A percentile compares a stretch with the other conserved stretches of the same genome.
These are phyloP conservation scores for Hipposideros larvatus DNA, from an alignment of 2,797 vertebrate genomes.

Conservation along the genomic window DNA sequence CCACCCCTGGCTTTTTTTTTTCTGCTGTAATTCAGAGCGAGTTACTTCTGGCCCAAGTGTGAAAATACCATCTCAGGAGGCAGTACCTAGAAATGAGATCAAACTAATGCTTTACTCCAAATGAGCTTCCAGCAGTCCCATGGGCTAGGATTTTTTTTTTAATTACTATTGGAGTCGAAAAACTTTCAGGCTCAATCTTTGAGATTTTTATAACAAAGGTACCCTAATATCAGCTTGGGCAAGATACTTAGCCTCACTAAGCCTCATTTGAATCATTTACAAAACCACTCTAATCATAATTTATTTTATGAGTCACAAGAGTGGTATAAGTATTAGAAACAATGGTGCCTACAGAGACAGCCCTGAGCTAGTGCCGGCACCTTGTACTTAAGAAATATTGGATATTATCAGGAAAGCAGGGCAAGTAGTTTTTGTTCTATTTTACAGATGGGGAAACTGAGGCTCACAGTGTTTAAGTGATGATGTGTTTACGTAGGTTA, in stretches of 20 bases:
- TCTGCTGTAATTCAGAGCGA: not conserved
- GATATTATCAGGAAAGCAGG: not conserved
- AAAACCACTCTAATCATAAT: not conserved
- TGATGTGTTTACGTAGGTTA: not conserved
- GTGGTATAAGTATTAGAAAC: not conserved
- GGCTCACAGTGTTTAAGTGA: not conserved
- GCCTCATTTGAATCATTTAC: constrained; percentile 23
- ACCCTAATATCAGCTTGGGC: not conserved
- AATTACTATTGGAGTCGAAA: not conserved
- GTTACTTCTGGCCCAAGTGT: not conserved
- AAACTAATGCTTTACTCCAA: not conserved
- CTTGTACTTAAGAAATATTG: not conserved
- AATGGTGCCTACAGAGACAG: not conserved
- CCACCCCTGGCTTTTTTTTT: no score
- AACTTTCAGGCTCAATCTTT: not conserved
- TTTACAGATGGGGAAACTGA: not conserved
- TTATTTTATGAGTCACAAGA: not conserved
- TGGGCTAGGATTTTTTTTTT: not conserved
- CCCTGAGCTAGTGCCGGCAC: not conserved
- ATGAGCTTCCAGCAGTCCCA: not conserved
- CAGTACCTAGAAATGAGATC: not conserved
- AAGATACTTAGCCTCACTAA: not conserved
- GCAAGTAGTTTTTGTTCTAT: not conserved
- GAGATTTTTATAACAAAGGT: constrained; percentile 7
- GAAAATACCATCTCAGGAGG: not conserved